Percentiles rank a stretch among this genome's conserved stretches.
Conservation (phyloP, 2,797 vertebrate species). For the Moxostoma hubbsi region DNA sequence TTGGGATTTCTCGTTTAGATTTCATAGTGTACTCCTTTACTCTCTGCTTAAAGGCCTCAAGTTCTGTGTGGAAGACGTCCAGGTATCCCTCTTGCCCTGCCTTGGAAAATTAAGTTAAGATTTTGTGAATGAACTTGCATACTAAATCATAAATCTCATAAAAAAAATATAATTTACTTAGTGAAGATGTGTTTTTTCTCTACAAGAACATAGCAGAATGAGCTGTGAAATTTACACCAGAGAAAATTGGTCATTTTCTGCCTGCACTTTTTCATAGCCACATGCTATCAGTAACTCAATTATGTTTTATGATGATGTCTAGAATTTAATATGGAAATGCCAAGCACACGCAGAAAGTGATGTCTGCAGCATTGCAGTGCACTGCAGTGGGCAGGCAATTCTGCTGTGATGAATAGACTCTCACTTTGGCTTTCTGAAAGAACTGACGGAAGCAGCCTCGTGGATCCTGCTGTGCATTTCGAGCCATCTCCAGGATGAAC, state of each 20-base stretch:
- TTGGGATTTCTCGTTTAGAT: conserved; percentile 67
- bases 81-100: conserved; percentile 91
- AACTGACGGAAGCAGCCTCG: conserved; percentile 95
- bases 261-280: not conserved
- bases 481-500: conserved; percentile 98
- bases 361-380: not conserved
- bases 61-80: conserved; percentile 93
- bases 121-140: no score
- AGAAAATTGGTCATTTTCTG: not conserved
- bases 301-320: no score
- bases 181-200: no score
- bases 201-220: no score
- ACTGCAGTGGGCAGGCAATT: not conserved
- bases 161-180: no score
- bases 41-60: conserved; percentile 91
- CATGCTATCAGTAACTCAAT: not conserved
- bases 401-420: conserved; percentile 38
- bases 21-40: conserved; percentile 77
- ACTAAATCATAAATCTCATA: no score
- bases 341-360: not conserved
- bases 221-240: not conserved
- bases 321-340: not conserved
- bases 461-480: conserved; percentile 90
- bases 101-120: conserved; percentile 67
- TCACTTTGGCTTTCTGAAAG: conserved; percentile 98